phyloP scores from a whole-genome alignment of 2,797 vertebrate genomes.

The Benthosema pterotum region DNA sequence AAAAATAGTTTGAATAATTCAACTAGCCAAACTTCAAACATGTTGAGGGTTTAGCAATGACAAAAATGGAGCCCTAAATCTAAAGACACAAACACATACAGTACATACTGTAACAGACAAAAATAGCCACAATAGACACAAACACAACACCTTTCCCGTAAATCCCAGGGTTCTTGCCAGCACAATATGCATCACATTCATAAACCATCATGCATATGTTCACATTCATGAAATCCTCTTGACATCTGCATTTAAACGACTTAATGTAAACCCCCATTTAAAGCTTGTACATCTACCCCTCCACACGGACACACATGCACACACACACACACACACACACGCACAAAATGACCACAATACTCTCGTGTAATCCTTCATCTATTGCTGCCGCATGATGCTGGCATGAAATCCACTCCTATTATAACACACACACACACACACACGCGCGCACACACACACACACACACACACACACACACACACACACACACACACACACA shows the following conservation, averaged over 20 bases:
- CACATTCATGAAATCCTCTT: not conserved
- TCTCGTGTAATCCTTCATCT: too few species aligned
- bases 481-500: not conserved
- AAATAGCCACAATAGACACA: not conserved
- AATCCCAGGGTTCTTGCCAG: not conserved
- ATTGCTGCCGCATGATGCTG: too few species aligned
- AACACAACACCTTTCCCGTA: not conserved
- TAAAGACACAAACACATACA: too few species aligned
- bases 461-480: not conserved
- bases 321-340: not conserved
- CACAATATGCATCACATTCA: not conserved
- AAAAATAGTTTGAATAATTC: too few species aligned
- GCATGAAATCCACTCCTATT: too few species aligned
- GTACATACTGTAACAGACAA: not conserved
- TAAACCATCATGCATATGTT: not conserved
- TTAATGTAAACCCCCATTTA: not conserved
- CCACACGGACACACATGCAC: not conserved
- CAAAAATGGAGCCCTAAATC: too few species aligned
- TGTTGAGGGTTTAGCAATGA: too few species aligned
- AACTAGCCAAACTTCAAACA: too few species aligned
- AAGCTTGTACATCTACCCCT: not conserved
- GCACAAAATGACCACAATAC: too few species aligned
- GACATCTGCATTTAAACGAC: not conserved
- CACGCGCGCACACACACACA: not conserved
- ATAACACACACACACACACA: not conserved